Evolutionary conservation across 1,140 invertebrate genomes (phyloP), one percentile per base, ranked within the genome.

Genomic region (Latrodectus geometricus): DNA sequence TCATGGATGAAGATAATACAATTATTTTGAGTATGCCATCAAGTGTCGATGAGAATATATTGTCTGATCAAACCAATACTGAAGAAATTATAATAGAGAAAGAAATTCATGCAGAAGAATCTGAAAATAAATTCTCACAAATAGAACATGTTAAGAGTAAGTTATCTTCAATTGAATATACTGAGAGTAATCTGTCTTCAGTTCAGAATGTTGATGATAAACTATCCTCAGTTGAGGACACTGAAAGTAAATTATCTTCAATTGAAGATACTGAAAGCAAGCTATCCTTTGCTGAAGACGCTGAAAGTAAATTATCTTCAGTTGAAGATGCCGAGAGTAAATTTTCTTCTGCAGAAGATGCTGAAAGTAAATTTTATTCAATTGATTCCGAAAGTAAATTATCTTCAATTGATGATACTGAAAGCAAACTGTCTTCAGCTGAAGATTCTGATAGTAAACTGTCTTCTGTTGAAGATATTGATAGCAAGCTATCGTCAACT

Each of bases 1-100:
- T 86, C 21, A 73, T 86, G n/a, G 83, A 86, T 78, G 83, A 86
- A 78, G 83, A 86, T 66, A 86, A 49, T 61, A 86, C 83, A 20
- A 86, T 86, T 74, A 86, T 86, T 49, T 61, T 86, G 15, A 86
- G 83, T 20, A 69, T 86, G 54, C 83, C 83, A 69, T 61, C 83
- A 21, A 86, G 74, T 72, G 83, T 77, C n/a, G 83, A 77, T 61
- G 83, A 77, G 70, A 78, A 56, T 78, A 50, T 72, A 72, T 49
- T 66, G 14, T 20, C 83, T 56, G 83, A 86, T 86, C 52, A 66
- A 11, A 54, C 56, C 68, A 72, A 11, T 61, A 61, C 70, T 35
- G 52, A 74, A 50, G 75, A 69, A 17, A 66, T 77, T 20, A 86
- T 65, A 21, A 69, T 86, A 61, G 74, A 86, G 23, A 70, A 86